Evolutionary conservation across 1,140 invertebrate species (phyloP).

Genomic region (Schlechtendalia chinensis): DNA sequence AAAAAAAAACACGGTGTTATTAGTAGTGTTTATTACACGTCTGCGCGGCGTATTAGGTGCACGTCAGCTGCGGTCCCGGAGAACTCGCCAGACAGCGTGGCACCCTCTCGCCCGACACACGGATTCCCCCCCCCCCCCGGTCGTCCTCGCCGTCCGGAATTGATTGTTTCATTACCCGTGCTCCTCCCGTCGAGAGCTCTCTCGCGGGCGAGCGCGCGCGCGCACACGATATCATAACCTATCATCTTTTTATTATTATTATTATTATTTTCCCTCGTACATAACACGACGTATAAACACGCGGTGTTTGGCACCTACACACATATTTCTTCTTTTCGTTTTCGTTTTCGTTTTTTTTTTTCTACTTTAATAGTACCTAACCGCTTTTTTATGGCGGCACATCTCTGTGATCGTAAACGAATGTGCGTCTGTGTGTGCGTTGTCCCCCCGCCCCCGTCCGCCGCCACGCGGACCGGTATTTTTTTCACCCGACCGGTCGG

Average conservation of each 20-base stretch:
- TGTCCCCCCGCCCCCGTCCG: background rate
- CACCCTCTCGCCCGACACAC: conserved; percentile 46
- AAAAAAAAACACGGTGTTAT: no score
- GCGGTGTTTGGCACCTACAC: conserved; percentile 34
- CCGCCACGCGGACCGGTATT: conserved; percentile 33
- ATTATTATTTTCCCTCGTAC: background rate
- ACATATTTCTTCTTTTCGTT: background rate
- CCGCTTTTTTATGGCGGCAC: conserved; percentile 48
- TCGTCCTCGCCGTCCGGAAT: conserved; percentile 45
- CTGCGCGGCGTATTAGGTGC: no score
- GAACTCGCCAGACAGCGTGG: conserved; percentile 43
- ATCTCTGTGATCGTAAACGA: conserved; percentile 48
- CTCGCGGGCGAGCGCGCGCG: background rate
- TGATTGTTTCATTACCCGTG: conserved; percentile 49
- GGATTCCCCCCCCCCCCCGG: no score
- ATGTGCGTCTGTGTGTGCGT: background rate
- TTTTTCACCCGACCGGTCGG: background rate
- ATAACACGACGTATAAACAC: conserved; percentile 1
- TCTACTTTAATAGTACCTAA: conserved; percentile 30
- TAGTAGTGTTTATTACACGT: no score
- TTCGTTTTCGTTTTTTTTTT: no score
- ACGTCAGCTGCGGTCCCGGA: conserved; percentile 24
- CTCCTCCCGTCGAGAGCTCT: no score
- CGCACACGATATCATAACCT: conserved; percentile 23
- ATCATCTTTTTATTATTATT: conserved; percentile 21